These are phyloP conservation scores for Microctenopoma stevenorrisi DNA, from an alignment of 2,797 vertebrate genomes.

Conservation along the genomic window DNA sequence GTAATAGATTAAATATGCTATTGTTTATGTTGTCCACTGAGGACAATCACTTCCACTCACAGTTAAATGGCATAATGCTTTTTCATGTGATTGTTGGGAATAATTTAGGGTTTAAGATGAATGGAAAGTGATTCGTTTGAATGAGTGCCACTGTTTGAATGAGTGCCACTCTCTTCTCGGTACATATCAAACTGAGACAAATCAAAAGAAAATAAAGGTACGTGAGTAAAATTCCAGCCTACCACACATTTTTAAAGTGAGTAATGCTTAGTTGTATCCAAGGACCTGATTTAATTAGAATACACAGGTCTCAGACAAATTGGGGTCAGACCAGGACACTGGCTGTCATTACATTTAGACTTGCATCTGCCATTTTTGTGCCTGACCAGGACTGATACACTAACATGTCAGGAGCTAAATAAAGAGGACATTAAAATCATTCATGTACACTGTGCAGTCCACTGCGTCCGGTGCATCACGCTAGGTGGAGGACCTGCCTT, in stretches of 20 bases:
- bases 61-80: constrained; percentile 11
- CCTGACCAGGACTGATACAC: not conserved
- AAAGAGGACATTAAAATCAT: not conserved
- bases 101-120: constrained; percentile 23
- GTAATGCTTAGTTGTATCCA: not conserved
- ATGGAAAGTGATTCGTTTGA: constrained; percentile 24
- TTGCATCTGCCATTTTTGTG: not conserved
- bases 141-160: constrained; percentile 1
- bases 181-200: constrained; percentile 9
- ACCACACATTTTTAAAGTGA: not conserved
- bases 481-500: not conserved
- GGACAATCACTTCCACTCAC: constrained; percentile 9
- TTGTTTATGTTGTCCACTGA: constrained; percentile 13
- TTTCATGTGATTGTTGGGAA: constrained; percentile 23
- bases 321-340: not conserved
- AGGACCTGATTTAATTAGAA: constrained; percentile 14
- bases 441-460: not conserved
- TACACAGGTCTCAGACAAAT: constrained; percentile 1
- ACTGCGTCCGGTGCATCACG: not conserved
- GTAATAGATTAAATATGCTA: constrained; percentile 1
- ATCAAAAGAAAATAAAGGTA: not conserved
- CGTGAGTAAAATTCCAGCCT: not conserved
- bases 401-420: not conserved
- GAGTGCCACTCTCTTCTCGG: constrained; percentile 11
- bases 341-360: not conserved